phyloP scores from a whole-genome alignment of 2,113 vertebrate genomes.

The Corydoras maculifer region DNA sequence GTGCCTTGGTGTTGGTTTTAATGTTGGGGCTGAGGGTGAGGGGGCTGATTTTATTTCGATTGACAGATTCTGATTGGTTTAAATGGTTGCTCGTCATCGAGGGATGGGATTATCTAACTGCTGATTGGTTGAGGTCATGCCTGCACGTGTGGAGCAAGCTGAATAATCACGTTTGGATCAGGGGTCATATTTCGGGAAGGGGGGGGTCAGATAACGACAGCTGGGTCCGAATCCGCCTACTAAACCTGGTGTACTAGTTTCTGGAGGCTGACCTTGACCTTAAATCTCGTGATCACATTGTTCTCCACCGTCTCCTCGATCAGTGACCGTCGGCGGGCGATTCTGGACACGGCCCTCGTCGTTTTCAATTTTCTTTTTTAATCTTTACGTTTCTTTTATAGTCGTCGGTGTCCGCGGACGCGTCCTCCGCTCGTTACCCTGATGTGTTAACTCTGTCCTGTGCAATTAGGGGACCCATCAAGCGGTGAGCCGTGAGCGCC shows the following conservation, averaged over 20 bases:
- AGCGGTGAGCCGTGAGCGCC: not conserved
- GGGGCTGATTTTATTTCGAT: not conserved
- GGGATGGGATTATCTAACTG: not conserved
- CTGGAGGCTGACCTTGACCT: no score
- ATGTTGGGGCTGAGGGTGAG: no score
- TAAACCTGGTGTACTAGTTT: no score
- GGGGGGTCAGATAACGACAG: no score
- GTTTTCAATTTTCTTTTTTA: not conserved
- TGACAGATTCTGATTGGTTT: not conserved
- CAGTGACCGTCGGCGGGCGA: no score
- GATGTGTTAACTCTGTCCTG: conserved; percentile 4
- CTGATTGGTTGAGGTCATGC: not conserved
- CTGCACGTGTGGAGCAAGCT: not conserved
- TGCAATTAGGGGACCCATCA: not conserved
- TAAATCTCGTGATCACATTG: no score
- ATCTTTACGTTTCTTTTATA: not conserved
- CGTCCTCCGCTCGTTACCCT: not conserved
- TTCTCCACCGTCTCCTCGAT: no score
- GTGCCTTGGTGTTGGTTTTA: not conserved
- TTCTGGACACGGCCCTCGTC: no score
- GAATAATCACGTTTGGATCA: not conserved
- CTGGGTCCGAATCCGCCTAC: no score
- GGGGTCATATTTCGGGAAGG: no score
- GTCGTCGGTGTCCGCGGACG: not conserved
- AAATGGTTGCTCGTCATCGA: not conserved